Evolutionary conservation across 2,113 vertebrate species (phyloP).

Genomic region (Gallinago jamesoni): DNA sequence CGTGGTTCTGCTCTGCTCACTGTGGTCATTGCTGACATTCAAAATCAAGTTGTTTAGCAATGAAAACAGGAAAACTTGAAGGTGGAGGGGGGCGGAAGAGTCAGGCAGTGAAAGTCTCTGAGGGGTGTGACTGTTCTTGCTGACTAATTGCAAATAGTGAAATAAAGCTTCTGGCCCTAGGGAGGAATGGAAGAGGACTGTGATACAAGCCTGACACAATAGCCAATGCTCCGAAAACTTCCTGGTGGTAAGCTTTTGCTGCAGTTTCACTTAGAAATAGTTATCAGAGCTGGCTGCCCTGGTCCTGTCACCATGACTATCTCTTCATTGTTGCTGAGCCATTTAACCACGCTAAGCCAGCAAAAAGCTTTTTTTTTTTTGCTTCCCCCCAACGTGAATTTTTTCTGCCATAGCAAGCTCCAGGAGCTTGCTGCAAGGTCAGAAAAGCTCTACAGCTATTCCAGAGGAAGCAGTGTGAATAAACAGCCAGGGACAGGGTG

Average conservation of each 20-base stretch:
- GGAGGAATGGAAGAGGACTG: neutral
- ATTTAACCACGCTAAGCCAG: neutral
- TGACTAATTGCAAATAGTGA: neutral
- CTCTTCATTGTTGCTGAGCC: neutral
- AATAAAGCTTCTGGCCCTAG: neutral
- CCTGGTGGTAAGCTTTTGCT: neutral
- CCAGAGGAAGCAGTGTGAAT: neutral
- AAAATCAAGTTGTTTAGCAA: neutral
- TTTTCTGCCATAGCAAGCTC: neutral
- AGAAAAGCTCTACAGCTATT: neutral
- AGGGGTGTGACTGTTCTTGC: neutral
- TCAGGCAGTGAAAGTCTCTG: neutral
- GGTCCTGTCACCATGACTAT: neutral
- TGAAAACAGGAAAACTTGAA: neutral
- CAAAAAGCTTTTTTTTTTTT: neutral
- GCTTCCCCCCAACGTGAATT: accelerated
- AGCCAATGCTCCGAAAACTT: neutral
- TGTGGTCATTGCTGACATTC: neutral
- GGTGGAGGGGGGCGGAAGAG: neutral
- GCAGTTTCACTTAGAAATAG: neutral
- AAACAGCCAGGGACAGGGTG: accelerated
- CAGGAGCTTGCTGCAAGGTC: neutral
- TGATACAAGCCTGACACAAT: neutral
- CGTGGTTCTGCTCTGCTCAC: neutral
- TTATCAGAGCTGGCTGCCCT: neutral